phyloP scores from a whole-genome alignment of 2,888 invertebrate species.

The Scaptomyza tumidula region DNA sequence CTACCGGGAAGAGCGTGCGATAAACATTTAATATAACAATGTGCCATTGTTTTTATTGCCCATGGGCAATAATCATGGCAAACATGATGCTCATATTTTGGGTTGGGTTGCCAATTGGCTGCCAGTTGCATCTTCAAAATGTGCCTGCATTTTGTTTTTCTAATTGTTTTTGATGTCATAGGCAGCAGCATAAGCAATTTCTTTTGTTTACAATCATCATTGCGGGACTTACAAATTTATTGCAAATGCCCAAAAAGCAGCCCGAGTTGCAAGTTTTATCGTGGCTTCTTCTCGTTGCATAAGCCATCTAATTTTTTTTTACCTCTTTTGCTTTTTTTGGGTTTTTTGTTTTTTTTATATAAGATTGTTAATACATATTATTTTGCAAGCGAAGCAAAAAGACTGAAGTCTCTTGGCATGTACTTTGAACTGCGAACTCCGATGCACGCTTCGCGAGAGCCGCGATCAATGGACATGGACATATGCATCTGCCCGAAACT shows the following conservation, averaged over 20 bases:
- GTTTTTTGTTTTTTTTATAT: constrained; percentile 72
- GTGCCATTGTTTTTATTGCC: constrained; percentile 73
- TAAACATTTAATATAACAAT: constrained; percentile 72
- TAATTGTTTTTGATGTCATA: constrained; percentile 59
- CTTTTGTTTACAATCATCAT: constrained; percentile 43
- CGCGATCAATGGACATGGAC: constrained; percentile 74
- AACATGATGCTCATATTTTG: constrained; percentile 27
- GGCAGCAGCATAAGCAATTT: constrained; percentile 29
- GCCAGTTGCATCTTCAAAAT: constrained; percentile 34
- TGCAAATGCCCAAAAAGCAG: constrained; percentile 54
- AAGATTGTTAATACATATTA: constrained; percentile 83
- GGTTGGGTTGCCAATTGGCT: constrained; percentile 38
- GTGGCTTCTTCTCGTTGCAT: constrained; percentile 78
- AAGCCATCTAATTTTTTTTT: constrained; percentile 71
- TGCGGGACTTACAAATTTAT: constrained; percentile 69
- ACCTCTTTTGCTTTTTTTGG: constrained; percentile 2
- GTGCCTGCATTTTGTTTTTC: constrained; percentile 47
- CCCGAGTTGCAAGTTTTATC: constrained; percentile 40
- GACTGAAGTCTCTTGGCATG: constrained; percentile 36
- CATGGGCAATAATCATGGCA: constrained; percentile 32
- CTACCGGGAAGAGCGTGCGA: constrained; percentile 76
- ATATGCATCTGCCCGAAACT: constrained; percentile 71
- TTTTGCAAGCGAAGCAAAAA: constrained; percentile 64
- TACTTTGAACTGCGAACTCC: constrained; percentile 80
- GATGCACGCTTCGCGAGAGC: constrained; percentile 52